phyloP scores from a whole-genome alignment of 2,888 invertebrate genomes.

The Mylabris sibirica region DNA sequence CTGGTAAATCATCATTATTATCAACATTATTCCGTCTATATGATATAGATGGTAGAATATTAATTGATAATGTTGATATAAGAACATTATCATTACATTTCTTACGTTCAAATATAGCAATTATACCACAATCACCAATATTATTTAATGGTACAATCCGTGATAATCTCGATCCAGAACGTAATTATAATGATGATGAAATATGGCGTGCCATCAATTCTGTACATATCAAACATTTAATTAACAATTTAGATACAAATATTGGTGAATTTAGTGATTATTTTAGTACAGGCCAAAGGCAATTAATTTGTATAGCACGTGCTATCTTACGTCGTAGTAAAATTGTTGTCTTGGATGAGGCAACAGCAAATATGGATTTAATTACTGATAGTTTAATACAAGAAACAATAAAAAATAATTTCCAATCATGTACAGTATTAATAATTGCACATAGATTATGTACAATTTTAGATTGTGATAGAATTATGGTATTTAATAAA shows the following conservation, averaged over 20 bases:
- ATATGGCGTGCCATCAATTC: constrained; percentile 85
- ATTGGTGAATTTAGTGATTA: constrained; percentile 41
- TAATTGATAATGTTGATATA: constrained; percentile 81
- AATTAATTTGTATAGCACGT: constrained; percentile 73
- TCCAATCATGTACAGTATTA: constrained; percentile 78
- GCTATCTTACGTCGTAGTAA: constrained; percentile 63
- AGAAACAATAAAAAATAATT: constrained; percentile 75
- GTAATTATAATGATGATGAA: constrained; percentile 75
- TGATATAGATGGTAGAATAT: constrained; percentile 76
- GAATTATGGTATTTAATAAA: constrained; percentile 80
- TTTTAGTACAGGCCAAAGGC: constrained; percentile 67
- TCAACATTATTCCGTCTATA: constrained; percentile 82
- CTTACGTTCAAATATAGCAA: constrained; percentile 77
- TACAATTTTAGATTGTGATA: constrained; percentile 85
- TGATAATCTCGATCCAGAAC: constrained; percentile 87
- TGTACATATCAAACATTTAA: constrained; percentile 75
- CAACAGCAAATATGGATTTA: constrained; percentile 83
- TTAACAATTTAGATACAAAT: constrained; percentile 65
- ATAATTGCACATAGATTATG: constrained; percentile 85
- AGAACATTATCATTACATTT: constrained; percentile 75
- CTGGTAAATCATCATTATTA: constrained; percentile 81
- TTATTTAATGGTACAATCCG: constrained; percentile 86
- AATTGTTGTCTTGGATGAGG: constrained; percentile 67
- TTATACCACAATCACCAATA: constrained; percentile 87
- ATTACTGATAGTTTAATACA: constrained; percentile 80